A percentile compares a stretch with the other conserved stretches of the same genome.
Evolutionary conservation across 2,797 vertebrate species (phyloP).

Genomic region (Notolepis coatsorum): DNA sequence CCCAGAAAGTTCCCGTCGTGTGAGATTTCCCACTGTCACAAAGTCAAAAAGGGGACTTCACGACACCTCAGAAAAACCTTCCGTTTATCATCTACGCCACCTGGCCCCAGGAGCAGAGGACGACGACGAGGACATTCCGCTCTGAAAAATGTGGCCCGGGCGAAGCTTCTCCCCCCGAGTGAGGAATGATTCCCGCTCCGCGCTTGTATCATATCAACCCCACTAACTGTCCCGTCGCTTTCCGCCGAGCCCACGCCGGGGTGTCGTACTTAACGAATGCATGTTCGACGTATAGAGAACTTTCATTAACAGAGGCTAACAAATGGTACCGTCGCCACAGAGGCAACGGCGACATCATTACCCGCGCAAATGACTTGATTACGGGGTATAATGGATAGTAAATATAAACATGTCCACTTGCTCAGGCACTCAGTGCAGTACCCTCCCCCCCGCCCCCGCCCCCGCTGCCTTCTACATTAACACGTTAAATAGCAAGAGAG

Average conservation of each 20-base stretch:
- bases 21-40: slow-evolving; percentile 40
- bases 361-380: slow-evolving; percentile 66
- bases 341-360: slow-evolving; percentile 61
- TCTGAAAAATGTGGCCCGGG: slow-evolving; percentile 37
- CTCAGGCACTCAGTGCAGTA: not conserved
- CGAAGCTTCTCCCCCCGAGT: slow-evolving; percentile 19
- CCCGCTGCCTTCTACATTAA: slow-evolving; percentile 15
- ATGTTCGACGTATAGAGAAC: slow-evolving; percentile 35
- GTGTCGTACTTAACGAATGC: slow-evolving; percentile 9
- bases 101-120: slow-evolving; percentile 8
- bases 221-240: not conserved
- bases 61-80: slow-evolving; percentile 39
- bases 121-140: slow-evolving; percentile 39
- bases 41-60: slow-evolving; percentile 47
- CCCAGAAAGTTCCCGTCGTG: slow-evolving; percentile 29
- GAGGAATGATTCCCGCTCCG: slow-evolving; percentile 21
- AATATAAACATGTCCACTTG: slow-evolving; percentile 41
- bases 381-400: slow-evolving; percentile 49
- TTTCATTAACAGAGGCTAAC: slow-evolving; percentile 34
- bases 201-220: slow-evolving; percentile 3
- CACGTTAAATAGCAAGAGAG: slow-evolving; percentile 21
- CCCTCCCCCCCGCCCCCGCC: slow-evolving; percentile 11
- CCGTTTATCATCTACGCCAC: slow-evolving; percentile 45
- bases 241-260: not conserved
- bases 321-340: slow-evolving; percentile 39